phyloP scores from a whole-genome alignment of 2,888 invertebrate species.

The Drosophila kokeensis region DNA sequence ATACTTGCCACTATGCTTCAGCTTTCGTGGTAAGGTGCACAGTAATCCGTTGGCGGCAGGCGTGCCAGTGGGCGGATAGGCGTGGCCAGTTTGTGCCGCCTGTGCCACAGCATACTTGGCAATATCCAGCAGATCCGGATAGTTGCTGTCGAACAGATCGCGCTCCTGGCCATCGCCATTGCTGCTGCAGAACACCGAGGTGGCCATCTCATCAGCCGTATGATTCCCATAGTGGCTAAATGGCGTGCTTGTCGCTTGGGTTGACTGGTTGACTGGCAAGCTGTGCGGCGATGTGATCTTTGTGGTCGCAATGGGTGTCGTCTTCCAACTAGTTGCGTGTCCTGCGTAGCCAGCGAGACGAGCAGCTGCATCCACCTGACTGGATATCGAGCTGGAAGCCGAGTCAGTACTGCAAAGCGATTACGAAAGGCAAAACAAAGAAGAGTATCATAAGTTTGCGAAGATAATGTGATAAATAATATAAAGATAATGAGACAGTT shows the following conservation, averaged over 20 bases:
- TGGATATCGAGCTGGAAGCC: constrained; percentile 87
- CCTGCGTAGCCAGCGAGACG: constrained; percentile 74
- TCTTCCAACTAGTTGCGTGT: constrained; percentile 76
- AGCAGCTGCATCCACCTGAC: constrained; percentile 84
- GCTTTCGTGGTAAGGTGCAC: constrained; percentile 88
- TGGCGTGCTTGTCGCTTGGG: constrained; percentile 27
- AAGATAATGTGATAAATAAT: background rate
- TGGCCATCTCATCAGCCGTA: constrained; percentile 78
- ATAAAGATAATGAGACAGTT: background rate
- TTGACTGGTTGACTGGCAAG: constrained; percentile 38
- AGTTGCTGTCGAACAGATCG: constrained; percentile 84
- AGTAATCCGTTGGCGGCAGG: constrained; percentile 84
- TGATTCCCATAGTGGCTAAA: constrained; percentile 62
- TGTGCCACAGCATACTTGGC: constrained; percentile 84
- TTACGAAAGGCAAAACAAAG: background rate
- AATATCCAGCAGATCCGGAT: constrained; percentile 84
- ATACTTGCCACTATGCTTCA: constrained; percentile 83
- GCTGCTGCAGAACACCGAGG: constrained; percentile 83
- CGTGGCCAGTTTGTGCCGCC: constrained; percentile 51
- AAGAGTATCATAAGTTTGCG: background rate
- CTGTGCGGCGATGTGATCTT: constrained; percentile 82
- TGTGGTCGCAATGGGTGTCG: constrained; percentile 79
- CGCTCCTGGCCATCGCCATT: constrained; percentile 84
- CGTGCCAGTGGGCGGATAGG: constrained; percentile 20
- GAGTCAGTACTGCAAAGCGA: constrained; percentile 85